phyloP scores from a whole-genome alignment of 2,888 invertebrate genomes.

The Trichacis sp. region DNA sequence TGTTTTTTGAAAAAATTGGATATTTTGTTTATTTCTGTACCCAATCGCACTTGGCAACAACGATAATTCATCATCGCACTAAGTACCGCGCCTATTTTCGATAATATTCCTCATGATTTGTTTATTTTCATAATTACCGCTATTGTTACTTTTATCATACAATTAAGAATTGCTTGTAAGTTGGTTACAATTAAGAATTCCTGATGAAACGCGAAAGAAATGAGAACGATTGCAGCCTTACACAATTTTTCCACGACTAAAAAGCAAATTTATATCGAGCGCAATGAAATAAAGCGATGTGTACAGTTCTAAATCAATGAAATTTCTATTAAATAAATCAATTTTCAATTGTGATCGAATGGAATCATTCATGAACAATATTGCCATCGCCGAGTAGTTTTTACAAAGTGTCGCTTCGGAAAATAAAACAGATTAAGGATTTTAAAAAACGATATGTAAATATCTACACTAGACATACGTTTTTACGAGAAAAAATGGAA shows the following conservation, averaged over 20 bases:
- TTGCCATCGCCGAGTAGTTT: too few relatives aligned
- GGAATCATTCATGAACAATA: too few relatives aligned
- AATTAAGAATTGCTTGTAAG: neutral
- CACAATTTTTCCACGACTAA: slow-evolving; percentile 69
- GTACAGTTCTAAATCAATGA: slow-evolving; percentile 61
- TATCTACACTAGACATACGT: too few relatives aligned
- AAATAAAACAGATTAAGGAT: too few relatives aligned
- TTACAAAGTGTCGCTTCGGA: slow-evolving; percentile 43
- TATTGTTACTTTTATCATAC: neutral
- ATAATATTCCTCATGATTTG: too few relatives aligned
- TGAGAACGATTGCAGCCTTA: slow-evolving; percentile 69
- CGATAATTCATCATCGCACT: neutral
- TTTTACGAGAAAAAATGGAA: too few relatives aligned
- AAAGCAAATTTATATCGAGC: slow-evolving; percentile 68
- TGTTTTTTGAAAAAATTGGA: too few relatives aligned
- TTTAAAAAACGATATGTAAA: slow-evolving; percentile 12
- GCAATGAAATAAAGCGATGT: slow-evolving; percentile 58
- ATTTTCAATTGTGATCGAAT: slow-evolving; percentile 48
- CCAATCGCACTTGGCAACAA: neutral
- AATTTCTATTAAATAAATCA: too few relatives aligned
- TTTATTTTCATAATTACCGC: neutral
- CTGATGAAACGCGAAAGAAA: slow-evolving; percentile 35
- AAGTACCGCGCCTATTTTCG: too few relatives aligned
- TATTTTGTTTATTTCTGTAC: neutral
- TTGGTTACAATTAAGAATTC: neutral